phyloP scores from a whole-genome alignment of 2,888 invertebrate species.

The Halictus quadricinctus region DNA sequence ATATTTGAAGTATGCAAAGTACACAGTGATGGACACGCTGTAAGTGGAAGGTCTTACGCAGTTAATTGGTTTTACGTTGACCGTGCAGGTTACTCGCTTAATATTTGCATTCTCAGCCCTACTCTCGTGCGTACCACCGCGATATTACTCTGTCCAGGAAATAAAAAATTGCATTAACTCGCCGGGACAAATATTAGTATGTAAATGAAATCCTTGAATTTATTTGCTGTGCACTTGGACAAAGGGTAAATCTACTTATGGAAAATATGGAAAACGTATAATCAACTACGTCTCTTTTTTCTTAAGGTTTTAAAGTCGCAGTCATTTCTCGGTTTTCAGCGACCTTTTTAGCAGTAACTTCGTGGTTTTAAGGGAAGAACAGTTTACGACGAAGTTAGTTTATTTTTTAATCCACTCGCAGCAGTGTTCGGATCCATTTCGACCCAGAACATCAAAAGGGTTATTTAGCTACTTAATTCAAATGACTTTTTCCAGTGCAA shows the following conservation, averaged over 20 bases:
- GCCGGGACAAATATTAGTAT: not conserved
- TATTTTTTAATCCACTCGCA: no score
- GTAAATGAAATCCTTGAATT: not conserved
- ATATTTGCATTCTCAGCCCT: slow-evolving; percentile 6
- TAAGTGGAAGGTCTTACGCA: slow-evolving; percentile 2
- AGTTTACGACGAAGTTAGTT: no score
- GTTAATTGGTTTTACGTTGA: slow-evolving; percentile 5
- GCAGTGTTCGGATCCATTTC: no score
- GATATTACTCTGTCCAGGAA: not conserved
- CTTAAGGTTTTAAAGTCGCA: not conserved
- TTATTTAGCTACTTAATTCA: no score
- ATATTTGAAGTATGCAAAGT: not conserved
- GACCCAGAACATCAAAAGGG: no score
- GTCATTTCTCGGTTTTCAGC: no score
- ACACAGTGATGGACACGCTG: not conserved
- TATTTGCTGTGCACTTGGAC: not conserved
- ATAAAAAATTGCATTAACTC: slow-evolving; percentile 1
- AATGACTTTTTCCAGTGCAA: no score
- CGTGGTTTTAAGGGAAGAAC: no score
- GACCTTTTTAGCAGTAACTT: no score
- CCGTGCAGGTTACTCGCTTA: not conserved
- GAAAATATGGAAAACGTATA: not conserved
- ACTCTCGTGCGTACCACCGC: not conserved
- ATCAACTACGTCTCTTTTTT: not conserved
- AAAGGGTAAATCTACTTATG: no score